Conservation (phyloP, 2,888 invertebrate genomes). For the Agrochola lota region DNA sequence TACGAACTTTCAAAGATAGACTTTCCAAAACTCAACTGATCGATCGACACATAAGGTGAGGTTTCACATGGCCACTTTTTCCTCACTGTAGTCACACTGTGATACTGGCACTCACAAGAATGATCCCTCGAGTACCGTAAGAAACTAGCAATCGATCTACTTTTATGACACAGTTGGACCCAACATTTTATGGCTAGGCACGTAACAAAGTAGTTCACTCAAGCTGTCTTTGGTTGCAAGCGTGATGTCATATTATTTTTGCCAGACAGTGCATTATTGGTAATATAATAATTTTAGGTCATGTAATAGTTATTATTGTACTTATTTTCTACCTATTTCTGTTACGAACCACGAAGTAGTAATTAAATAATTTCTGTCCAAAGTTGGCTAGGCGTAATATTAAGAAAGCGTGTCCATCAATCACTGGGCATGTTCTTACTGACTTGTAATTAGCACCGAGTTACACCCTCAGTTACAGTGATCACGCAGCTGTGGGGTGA, state of each 20-base stretch:
- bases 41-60: not conserved
- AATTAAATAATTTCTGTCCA: slow-evolving; percentile 36
- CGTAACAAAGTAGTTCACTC: slow-evolving; percentile 32
- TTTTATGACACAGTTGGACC: slow-evolving; percentile 44
- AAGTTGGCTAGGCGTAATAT: slow-evolving; percentile 43
- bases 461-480: slow-evolving; percentile 50
- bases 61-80: slow-evolving; percentile 13
- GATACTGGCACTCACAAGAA: slow-evolving; percentile 21
- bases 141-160: slow-evolving; percentile 49
- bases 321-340: not conserved
- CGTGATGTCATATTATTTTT: not conserved
- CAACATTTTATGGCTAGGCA: slow-evolving; percentile 31
- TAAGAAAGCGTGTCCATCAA: slow-evolving; percentile 52
- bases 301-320: not conserved
- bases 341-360: slow-evolving; percentile 15
- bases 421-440: slow-evolving; percentile 54
- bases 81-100: slow-evolving; percentile 7
- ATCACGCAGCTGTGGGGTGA: slow-evolving; percentile 60
- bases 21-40: not conserved
- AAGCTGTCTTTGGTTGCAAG: slow-evolving; percentile 8
- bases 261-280: not conserved
- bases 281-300: not conserved
- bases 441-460: slow-evolving; percentile 61
- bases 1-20: not conserved
- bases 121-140: slow-evolving; percentile 33